Evolutionary conservation across 1,140 invertebrate genomes (phyloP), one percentile per base, ranked within the genome.

Genomic region (Aphaenogaster ashmeadi): DNA sequence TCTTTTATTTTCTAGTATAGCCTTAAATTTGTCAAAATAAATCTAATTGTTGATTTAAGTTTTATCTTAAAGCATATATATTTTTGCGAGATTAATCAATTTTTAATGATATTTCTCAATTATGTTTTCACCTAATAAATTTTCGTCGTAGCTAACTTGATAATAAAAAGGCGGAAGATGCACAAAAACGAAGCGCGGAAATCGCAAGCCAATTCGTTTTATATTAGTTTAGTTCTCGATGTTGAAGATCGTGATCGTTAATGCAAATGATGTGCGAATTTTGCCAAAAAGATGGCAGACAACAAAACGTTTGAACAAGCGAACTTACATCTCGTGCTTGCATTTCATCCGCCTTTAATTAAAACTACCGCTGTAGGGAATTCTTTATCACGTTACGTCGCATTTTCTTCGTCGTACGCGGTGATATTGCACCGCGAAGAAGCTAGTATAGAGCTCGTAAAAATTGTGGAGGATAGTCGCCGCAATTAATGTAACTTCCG

Each of bases 351-450:
- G 58, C 58, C 15, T 36, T 54, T 86, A 86, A 86, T 86, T 86
- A 71, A 88, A 72, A 27, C 66, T 15, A 72, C 33, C 74, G 38
- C 15, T 44, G n/a, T 60, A 33, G 41, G 36, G 47, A 69, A 88
- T 86, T 86, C 72, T 78, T 79, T 72, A 79, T 86, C 62, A 41
- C 21, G 18, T 79, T 64, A 62, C 62, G 50, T 44, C 27, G 44
- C 36, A 79, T 66, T 66, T 77, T 64, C 81, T 60, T 74, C 38
- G 36, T 74, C 18, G 47, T 50, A 56, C 67, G 15, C 69, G 71
- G 27, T 60, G 38, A 62, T 62, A 62, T n/a, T 13, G 41, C 9
- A 41, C 8, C 18, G 58, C 36, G 74, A 62, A 62, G 21, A 85
- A 27, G 13, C 44, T 38, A 18, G n/a, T n/a, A 60, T 21, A 3